Conservation (phyloP, 2,888 invertebrate genomes). For the Oligia fasciuncula region DNA sequence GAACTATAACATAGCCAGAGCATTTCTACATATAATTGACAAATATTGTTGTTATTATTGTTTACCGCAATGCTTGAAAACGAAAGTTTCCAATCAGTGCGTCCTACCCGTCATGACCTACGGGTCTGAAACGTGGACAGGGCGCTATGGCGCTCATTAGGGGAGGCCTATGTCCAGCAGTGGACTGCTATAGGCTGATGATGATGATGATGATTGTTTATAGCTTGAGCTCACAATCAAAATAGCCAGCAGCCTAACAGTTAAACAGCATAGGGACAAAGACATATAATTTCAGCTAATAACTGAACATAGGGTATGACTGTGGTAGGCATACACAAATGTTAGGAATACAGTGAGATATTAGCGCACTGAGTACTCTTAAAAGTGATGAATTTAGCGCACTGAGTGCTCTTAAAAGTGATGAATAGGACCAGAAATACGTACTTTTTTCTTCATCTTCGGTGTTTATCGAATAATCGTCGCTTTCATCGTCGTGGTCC, state of each 20-base stretch:
- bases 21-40: neutral
- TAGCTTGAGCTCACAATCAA: neutral
- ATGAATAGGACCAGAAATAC: slow-evolving; percentile 48
- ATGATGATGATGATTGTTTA: neutral
- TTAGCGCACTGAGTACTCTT: neutral
- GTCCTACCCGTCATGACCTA: too few relatives aligned
- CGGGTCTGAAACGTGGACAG: too few relatives aligned
- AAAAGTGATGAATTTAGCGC: neutral
- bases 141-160: too few relatives aligned
- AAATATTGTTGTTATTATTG: too few relatives aligned
- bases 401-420: neutral
- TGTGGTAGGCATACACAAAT: neutral
- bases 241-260: neutral
- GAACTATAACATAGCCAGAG: neutral
- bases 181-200: too few relatives aligned
- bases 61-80: too few relatives aligned
- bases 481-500: slow-evolving; percentile 95
- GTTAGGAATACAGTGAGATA: neutral
- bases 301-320: neutral
- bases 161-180: too few relatives aligned
- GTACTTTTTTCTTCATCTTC: slow-evolving; percentile 91
- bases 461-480: slow-evolving; percentile 93
- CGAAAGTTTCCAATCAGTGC: too few relatives aligned
- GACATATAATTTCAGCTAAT: neutral
- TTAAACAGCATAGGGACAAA: slow-evolving; percentile 8